Evolutionary conservation across 2,113 vertebrate species (phyloP), one percentile per base, ranked within the genome.

Genomic region (Chloebia gouldiae): DNA sequence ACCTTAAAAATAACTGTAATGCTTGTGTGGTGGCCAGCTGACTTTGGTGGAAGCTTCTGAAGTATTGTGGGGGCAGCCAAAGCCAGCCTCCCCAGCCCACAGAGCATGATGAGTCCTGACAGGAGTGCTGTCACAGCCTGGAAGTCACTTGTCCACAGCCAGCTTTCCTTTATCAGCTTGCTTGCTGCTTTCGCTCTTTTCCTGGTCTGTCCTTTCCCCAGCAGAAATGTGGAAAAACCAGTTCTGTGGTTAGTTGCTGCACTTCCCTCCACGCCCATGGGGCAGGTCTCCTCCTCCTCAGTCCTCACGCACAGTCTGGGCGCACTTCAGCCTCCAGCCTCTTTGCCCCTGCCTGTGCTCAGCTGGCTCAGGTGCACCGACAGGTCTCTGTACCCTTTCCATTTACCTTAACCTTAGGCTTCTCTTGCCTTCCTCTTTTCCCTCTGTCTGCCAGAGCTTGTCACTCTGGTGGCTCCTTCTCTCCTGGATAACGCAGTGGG

Each of bases 201-300:
- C 96, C 92, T 92, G 92, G 60, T 59, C 86, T 78, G 83, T 95
- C 96, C 95, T 92, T 89, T 96, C 82, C 73, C 88, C 69, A 93
- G 68, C 30, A 94, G 95, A 96, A 97, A 96, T 97, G 96, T 90
- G 82, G 97, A 96, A 96, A 96, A 97, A 97, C 97, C 97, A 95
- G 97, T 97, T 97, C 91, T 93, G 96, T 95, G 96, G 97, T 96
- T 97, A 96, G 95, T 93, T 96, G 84, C 95, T 94, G 97, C 47
- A 96, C 94, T 97, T 97, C 96, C 96, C 94, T 93, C 93, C 90
- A 90, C 95, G 93, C 93, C 95, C 95, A 96, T 93, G 75, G 88
- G 77, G 75, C 71, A 79, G 70, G 75, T 71, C 68, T 84, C 14
- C 79, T 92, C 50, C 83, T 90, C 54, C 86, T 79, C 65, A 13